These are phyloP conservation scores for Pterobdella sp. DNA, from an alignment of 2,888 invertebrate genomes.

Conservation along the genomic window DNA sequence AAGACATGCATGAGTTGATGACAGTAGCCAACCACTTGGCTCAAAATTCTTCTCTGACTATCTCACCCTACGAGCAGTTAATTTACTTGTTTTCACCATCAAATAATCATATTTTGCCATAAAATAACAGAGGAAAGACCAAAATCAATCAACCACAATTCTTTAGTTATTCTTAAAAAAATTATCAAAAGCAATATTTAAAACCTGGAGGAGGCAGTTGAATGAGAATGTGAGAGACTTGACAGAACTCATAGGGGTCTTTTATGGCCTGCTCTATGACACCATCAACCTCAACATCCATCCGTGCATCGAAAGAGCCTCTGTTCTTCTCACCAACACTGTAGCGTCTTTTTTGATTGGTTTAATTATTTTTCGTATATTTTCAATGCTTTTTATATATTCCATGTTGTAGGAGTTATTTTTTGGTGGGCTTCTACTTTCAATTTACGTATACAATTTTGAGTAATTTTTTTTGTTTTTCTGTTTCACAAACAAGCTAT, in stretches of 20 bases:
- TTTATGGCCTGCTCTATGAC: background rate
- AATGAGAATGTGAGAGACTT: slow-evolving; percentile 12
- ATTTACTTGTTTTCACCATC: background rate
- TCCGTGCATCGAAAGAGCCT: background rate
- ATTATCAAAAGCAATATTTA: background rate
- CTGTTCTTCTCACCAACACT: slow-evolving; percentile 17
- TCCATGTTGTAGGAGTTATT: no score
- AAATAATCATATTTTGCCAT: background rate
- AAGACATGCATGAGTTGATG: background rate
- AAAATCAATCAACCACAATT: background rate
- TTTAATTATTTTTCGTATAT: background rate
- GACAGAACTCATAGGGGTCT: slow-evolving; percentile 7
- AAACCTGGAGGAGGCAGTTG: background rate
- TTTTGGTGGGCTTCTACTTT: no score
- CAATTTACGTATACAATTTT: no score
- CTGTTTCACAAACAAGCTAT: no score
- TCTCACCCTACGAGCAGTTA: slow-evolving; percentile 20
- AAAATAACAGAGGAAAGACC: background rate
- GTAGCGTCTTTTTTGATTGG: background rate
- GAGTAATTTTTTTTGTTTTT: no score
- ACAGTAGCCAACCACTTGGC: background rate
- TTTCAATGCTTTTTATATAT: no score
- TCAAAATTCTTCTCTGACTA: slow-evolving; percentile 2
- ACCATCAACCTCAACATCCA: slow-evolving; percentile 13
- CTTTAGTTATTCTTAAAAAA: background rate